Evolutionary conservation across 2,113 vertebrate species (phyloP).

Genomic region (Lamprotornis superbus): DNA sequence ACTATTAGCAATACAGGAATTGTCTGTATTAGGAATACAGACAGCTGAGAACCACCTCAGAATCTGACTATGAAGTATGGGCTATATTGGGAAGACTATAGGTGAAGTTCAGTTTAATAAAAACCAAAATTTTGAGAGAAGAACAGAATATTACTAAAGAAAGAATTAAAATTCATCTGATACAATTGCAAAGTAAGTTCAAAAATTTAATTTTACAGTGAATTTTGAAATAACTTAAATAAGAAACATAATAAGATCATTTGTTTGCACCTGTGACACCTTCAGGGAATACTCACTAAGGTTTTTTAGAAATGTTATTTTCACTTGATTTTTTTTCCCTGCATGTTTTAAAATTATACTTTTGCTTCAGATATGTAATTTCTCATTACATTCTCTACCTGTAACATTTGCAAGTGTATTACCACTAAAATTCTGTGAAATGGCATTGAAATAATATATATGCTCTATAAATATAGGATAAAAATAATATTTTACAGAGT

Average conservation of each 20-base stretch:
- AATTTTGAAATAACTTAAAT: not conserved
- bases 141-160: not conserved
- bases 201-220: not conserved
- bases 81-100: not conserved
- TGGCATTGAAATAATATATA: not conserved
- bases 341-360: not conserved
- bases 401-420: not conserved
- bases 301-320: not conserved
- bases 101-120: not conserved
- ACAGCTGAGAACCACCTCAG: not conserved
- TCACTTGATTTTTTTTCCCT: not conserved
- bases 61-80: not conserved
- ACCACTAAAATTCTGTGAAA: not conserved
- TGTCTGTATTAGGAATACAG: not conserved
- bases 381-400: not conserved
- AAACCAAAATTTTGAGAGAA: not conserved
- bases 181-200: not conserved
- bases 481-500: not conserved
- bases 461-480: not conserved
- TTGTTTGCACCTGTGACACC: rapidly evolving
- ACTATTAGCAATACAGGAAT: not conserved
- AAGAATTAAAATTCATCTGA: not conserved
- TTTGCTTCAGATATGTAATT: not conserved
- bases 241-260: not conserved
- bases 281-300: not conserved